A percentile compares a stretch with the other conserved stretches of the same genome.
These are phyloP conservation scores for Platyura marginata DNA, from an alignment of 1,140 invertebrate genomes.

Conservation along the genomic window DNA sequence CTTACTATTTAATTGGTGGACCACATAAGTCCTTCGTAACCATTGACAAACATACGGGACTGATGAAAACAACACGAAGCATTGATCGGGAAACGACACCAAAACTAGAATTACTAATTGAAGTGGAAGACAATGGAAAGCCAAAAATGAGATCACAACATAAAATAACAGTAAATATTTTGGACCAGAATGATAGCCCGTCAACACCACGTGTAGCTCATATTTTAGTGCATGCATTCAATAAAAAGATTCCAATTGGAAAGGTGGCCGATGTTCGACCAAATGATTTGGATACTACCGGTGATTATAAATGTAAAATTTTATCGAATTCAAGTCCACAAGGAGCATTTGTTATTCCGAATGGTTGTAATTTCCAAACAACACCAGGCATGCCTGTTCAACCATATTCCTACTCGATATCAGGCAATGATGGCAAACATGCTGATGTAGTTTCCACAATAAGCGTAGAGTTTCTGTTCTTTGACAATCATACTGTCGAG, in stretches of 20 bases:
- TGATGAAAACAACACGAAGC: conserved; percentile 54
- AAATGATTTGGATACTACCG: conserved; percentile 71
- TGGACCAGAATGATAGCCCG: conserved; percentile 85
- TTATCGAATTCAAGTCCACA: conserved; percentile 33
- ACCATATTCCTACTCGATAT: conserved; percentile 56
- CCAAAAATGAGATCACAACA: conserved; percentile 66
- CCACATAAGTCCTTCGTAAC: conserved; percentile 55
- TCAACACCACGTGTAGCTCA: conserved; percentile 66
- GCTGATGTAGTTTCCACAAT: conserved; percentile 67
- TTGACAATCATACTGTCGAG: conserved; percentile 62
- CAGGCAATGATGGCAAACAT: conserved; percentile 78
- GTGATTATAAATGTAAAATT: conserved; percentile 73
- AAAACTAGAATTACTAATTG: conserved; percentile 51
- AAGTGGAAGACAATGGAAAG: conserved; percentile 76
- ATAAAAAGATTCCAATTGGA: conserved; percentile 46
- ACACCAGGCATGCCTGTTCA: conserved; percentile 37
- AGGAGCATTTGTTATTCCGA: conserved; percentile 43
- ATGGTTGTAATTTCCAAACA: conserved; percentile 60
- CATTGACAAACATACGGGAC: conserved; percentile 59
- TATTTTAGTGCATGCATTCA: conserved; percentile 60
- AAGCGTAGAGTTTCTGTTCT: conserved; percentile 58
- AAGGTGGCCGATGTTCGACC: conserved; percentile 82
- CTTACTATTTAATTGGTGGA: conserved; percentile 59
- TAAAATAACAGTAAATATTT: conserved; percentile 51
- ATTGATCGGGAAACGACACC: conserved; percentile 69